Conservation (phyloP, 2,888 invertebrate genomes). For the Cheilosia vulpina region DNA sequence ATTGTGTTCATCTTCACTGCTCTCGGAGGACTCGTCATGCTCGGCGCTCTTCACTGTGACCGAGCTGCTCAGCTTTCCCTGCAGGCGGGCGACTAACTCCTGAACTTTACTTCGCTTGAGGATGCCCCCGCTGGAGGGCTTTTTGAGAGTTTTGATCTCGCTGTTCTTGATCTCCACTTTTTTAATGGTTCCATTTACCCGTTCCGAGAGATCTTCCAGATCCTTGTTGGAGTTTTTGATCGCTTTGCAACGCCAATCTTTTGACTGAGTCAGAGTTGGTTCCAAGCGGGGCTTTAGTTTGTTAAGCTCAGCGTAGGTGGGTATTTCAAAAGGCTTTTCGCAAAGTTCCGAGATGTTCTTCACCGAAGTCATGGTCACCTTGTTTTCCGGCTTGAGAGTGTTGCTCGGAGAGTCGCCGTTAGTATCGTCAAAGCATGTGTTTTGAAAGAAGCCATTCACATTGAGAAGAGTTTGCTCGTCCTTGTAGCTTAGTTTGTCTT, state of each 20-base stretch:
- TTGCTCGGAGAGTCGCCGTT: conserved; percentile 75
- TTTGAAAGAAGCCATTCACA: conserved; percentile 76
- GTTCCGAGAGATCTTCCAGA: conserved; percentile 45
- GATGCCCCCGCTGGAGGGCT: conserved; percentile 77
- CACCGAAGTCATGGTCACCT: conserved; percentile 69
- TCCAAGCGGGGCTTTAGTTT: conserved; percentile 52
- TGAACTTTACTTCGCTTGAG: conserved; percentile 78
- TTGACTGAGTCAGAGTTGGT: conserved; percentile 28
- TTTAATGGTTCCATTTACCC: conserved; percentile 68
- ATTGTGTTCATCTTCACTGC: conserved; percentile 85
- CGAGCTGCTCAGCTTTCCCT: conserved; percentile 77
- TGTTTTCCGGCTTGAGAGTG: conserved; percentile 75
- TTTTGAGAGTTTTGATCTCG: conserved; percentile 77
- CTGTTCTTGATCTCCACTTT: conserved; percentile 77
- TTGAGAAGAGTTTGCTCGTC: conserved; percentile 62
- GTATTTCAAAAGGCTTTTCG: conserved; percentile 74
- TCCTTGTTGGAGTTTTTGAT: conserved; percentile 69
- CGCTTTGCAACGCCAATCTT: conserved; percentile 68
- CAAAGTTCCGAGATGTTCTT: conserved; percentile 73
- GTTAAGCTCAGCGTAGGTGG: conserved; percentile 66
- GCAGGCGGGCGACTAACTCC: conserved; percentile 79
- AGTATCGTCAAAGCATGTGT: conserved; percentile 76
- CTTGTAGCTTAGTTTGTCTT: conserved; percentile 74
- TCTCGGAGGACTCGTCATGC: conserved; percentile 83
- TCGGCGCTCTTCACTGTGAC: conserved; percentile 40